phyloP scores from a whole-genome alignment of 2,888 invertebrate genomes.

The Ectemnius lituratus region DNA sequence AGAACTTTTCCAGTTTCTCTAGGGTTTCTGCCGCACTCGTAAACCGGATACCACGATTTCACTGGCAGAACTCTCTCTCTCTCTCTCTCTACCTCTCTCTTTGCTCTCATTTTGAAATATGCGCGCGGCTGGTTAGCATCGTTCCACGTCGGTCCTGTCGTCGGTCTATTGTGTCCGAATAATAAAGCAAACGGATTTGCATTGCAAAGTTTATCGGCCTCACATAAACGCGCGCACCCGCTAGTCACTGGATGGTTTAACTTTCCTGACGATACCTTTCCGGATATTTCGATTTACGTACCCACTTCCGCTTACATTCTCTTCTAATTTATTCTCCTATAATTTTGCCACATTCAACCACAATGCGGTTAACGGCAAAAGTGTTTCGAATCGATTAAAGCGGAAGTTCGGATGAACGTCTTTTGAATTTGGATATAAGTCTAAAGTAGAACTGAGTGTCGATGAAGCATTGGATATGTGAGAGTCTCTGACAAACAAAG shows the following conservation, averaged over 20 bases:
- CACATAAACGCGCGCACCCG: conserved; percentile 6
- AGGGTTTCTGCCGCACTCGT: conserved; percentile 33
- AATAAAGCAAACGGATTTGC: conserved; percentile 70
- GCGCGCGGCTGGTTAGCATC: conserved; percentile 41
- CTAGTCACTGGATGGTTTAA: neutral
- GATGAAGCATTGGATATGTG: too few species aligned
- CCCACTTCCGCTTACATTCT: too few species aligned
- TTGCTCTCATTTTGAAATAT: conserved; percentile 52
- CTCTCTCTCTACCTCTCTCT: conserved; percentile 10
- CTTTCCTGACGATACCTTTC: neutral
- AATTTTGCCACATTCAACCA: too few species aligned
- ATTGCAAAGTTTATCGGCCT: conserved; percentile 62
- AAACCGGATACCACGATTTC: conserved; percentile 49
- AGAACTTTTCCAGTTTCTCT: conserved; percentile 47
- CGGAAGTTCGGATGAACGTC: too few species aligned
- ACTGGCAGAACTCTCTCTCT: conserved; percentile 8
- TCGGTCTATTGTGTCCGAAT: conserved; percentile 62
- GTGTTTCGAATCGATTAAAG: too few species aligned
- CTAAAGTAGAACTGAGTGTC: too few species aligned
- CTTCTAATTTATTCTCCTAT: too few species aligned
- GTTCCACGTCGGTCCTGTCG: conserved; percentile 35
- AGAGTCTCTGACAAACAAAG: too few species aligned
- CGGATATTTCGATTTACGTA: too few species aligned
- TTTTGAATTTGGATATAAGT: too few species aligned
- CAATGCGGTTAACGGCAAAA: too few species aligned